Evolutionary conservation across 2,113 vertebrate genomes (phyloP), one percentile per base, ranked within the genome.

Genomic region (Chiloscyllium plagiosum): DNA sequence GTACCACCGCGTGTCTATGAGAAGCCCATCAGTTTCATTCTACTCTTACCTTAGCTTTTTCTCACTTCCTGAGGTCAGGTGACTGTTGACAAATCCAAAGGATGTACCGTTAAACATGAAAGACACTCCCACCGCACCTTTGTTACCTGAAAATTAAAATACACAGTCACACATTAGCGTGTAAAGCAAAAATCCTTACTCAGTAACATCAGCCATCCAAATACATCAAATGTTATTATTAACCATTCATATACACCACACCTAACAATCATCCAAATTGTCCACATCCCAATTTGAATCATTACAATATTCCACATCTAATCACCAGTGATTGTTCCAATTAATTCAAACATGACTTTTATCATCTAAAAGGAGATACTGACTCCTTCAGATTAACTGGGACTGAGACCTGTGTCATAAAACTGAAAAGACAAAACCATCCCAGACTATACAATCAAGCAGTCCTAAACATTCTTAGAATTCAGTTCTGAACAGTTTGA

Each of bases 101-200:
- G 99, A 99, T 4, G 99, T 99, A 80, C 98, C 98, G 10, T 99
- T 99, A 97, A 99, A 99, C 99, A 99, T 99, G 97, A 99, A 99
- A 0, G 99, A 99, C 76, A 99, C 99, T 0, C 99, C 99, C 95
- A 99, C 99, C 0, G 99, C 99, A 96, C 99, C 99, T 97, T 99
- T 99, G 97, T 99, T 99, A 96, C 98, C 98, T 98, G 96, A 96
- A 97, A 96, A 96, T 96, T 6, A 95, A 26, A 72, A 95, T 15
- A 69, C 2, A 95, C 2, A 95, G 24, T 72, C 42, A 37, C 17
- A 26, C 68, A 50, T 93, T 37, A 50, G 37, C 69, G 22, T 10
- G 50, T 42, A 56, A 92, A 66, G 33, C 17, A 50, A 95, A 95
- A 26, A 42, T 15, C 10, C 12, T 47, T 52, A 95, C 17, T 66